These are phyloP conservation scores for Speoplatyrhinus poulsoni DNA, from an alignment of 2,113 vertebrate species.

Conservation along the genomic window DNA sequence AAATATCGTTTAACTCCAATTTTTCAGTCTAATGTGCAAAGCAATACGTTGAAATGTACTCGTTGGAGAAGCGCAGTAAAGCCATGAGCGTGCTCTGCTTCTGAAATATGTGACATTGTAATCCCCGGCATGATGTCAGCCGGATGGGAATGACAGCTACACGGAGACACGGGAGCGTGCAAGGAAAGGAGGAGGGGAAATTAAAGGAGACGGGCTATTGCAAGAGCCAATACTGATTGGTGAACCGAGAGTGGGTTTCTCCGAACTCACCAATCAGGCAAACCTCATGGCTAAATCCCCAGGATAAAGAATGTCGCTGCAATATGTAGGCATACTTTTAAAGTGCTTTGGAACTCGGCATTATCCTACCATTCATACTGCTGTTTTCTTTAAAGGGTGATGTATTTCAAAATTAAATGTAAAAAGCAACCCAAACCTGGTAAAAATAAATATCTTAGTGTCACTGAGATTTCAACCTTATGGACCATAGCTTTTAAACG, in stretches of 20 bases:
- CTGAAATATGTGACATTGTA: conserved; percentile 69
- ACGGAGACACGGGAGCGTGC: conserved; percentile 49
- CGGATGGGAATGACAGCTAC: conserved; percentile 42
- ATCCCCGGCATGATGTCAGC: conserved; percentile 65
- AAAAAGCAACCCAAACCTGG: too few species aligned
- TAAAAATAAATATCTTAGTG: too few species aligned
- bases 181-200: not conserved
- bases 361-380: too few species aligned
- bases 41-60: conserved; percentile 39
- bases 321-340: too few species aligned
- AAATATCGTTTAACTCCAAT: not conserved
- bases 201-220: not conserved
- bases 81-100: conserved; percentile 54
- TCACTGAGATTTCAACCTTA: too few species aligned
- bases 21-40: conserved; percentile 31
- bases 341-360: too few species aligned
- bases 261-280: conserved; percentile 20
- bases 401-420: too few species aligned
- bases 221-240: not conserved
- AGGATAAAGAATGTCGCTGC: not conserved
- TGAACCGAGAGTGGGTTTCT: conserved; percentile 15
- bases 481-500: too few species aligned
- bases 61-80: conserved; percentile 39
- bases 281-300: not conserved
- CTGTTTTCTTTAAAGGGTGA: too few species aligned